A percentile compares a stretch with the other conserved stretches of the same genome.
These are phyloP conservation scores for Cairina moschata DNA, from an alignment of 2,113 vertebrate genomes.

Conservation along the genomic window DNA sequence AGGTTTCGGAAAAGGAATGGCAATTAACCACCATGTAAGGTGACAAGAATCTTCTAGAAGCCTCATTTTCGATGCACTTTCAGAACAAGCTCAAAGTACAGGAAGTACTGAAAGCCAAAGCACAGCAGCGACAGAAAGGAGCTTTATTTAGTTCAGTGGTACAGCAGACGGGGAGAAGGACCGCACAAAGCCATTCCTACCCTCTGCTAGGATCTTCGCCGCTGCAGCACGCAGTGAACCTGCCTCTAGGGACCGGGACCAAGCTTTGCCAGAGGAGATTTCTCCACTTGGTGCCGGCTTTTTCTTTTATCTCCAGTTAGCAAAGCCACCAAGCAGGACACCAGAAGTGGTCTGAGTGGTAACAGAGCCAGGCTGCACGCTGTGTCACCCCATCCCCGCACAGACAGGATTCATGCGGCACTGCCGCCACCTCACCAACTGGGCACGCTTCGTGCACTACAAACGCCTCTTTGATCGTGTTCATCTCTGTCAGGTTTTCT, in stretches of 20 bases:
- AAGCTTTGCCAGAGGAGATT: neutral
- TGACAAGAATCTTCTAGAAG: constrained; percentile 70
- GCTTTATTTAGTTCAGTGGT: neutral
- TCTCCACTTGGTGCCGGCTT: neutral
- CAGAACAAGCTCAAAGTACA: constrained; percentile 59
- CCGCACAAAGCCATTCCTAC: neutral
- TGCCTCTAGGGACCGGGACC: neutral
- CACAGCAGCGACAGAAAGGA: neutral
- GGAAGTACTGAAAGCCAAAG: constrained; percentile 15
- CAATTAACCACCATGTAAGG: constrained; percentile 73
- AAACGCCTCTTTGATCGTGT: fast-evolving
- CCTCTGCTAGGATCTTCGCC: neutral
- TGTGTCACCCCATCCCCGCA: fast-evolving
- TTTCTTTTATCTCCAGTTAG: neutral
- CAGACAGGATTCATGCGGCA: neutral
- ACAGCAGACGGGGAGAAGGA: neutral
- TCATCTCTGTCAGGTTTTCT: neutral
- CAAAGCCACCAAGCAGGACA: neutral
- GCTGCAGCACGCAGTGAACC: fast-evolving
- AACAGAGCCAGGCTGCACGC: too few relatives aligned
- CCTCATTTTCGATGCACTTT: constrained; percentile 48
- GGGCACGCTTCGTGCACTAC: fast-evolving
- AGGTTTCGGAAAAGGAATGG: constrained; percentile 63
- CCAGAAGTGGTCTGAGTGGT: neutral
- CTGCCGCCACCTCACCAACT: neutral